Evolutionary conservation across 2,797 vertebrate genomes (phyloP), one percentile per base, ranked within the genome.

Genomic region (Peromyscus melanophrys): DNA sequence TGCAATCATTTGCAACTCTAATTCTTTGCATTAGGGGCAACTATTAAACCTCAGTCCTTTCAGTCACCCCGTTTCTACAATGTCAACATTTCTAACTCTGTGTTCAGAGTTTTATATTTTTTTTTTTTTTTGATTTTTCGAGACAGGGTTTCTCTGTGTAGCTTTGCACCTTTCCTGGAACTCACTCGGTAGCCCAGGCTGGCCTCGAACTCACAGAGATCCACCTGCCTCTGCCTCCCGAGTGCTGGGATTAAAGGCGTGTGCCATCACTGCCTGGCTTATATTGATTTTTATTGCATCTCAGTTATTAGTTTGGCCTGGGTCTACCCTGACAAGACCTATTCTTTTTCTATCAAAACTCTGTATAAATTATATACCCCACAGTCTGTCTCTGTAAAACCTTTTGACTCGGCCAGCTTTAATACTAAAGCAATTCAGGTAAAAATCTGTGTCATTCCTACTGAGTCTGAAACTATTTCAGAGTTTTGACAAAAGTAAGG

Each of bases 381-480:
- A 84, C 1, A 71, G 76, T 94, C 4, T 89, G 11, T 86, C 75
- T 80, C 73, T 93, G 6, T 78, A 89, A 93, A 92, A 82, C 46
- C 29, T 83, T 27, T 13, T 86, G 71, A 59, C 52, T 92, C 13
- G 37, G 83, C 63, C 89, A 43, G n/a, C 76, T 86, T 89, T 90
- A 95, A 82, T 89, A 65, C 65, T 77, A n/a, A 83, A 87, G 49
- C 49, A 85, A 90, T 78, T 90, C 49, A 67, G 67, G 29, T 67
- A 85, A 17, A 17, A 67, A 89, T 34, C 61, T 86, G 65, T 59
- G n/a, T 81, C 25, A 81, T 84, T 76, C 55, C 71, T 90, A 81
- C 43, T 29, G 16, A 96, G 59, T 90, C 7, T 57, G 52, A 97
- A 94, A 73, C 84, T 61, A 94, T 43, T 95, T 88, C 55, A 82